Base-by-base conservation (phyloP, 2,113 vertebrate species). In the Leptodactylus fuscus region DNA sequence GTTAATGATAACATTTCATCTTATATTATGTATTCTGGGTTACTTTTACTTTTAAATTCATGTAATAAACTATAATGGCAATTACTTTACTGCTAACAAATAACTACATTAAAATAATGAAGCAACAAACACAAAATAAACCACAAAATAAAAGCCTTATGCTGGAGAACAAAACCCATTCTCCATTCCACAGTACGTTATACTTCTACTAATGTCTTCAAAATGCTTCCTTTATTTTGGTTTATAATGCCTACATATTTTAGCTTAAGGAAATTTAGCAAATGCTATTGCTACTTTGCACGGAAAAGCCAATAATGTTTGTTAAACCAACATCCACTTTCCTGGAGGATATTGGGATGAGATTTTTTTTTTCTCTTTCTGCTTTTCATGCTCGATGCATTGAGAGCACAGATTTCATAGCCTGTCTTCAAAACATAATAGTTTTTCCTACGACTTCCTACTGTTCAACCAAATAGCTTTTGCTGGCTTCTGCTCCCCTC, bases 401-500 rank as follows among this genome's bases (percentile, higher is more conserved):
- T 82, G 32, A 73, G 65, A 74, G 38, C 24, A 65, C 24, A 46
- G 15, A 38, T 83, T 75, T 83, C 60, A 79, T 41, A 79, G 60
- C 38, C 0, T 38, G 18, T 58, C 24, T 82, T 73, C 83, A 60
- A 71, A 87, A 51, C 22, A 82, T 16, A 88, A 80, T 71, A 44
- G 77, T 16, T 16, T 83, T 81, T 46, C 44, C 46, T 32, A 4
- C 22, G 74, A 76, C 16, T 49, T 34, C 77, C 86, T 69, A 65
- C 78, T 81, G 29, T 62, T 87, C 51, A 1, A 87, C 60, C 70
- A 85, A 53, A 87, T 84, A 75, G 58, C 46, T 81, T 29, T 71
- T 82, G 49, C 51, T 74, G 67, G 27, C 22, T 51, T 81, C 38
- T 51, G 27, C 46, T 49, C 27, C 22, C 12, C 53, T 32, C n/a